Percentiles rank a stretch among this genome's conserved stretches.
Conservation (phyloP, 2,113 vertebrate species). For the Coptodon bakossiorum region DNA sequence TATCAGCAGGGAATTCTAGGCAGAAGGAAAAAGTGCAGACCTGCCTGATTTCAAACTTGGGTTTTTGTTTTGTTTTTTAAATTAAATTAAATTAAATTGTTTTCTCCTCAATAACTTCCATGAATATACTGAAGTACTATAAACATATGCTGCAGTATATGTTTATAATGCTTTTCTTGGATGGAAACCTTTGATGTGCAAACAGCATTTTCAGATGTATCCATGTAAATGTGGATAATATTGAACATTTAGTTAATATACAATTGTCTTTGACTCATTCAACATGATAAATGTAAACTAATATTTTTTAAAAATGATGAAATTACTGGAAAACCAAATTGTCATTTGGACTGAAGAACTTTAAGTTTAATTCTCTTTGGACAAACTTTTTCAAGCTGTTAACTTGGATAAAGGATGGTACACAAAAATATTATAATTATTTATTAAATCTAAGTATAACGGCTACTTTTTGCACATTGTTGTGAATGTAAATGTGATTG, state of each 20-base stretch:
- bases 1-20: neutral
- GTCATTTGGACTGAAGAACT: neutral
- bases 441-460: neutral
- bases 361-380: neutral
- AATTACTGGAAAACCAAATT: neutral
- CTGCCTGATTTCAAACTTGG: neutral
- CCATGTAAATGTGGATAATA: neutral
- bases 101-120: neutral
- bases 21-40: accelerated
- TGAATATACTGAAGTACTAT: neutral
- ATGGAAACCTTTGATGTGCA: neutral
- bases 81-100: neutral
- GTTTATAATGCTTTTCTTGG: neutral
- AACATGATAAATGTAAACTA: neutral
- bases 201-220: neutral
- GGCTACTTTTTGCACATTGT: neutral
- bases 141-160: neutral
- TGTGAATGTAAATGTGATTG: neutral
- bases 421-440: neutral
- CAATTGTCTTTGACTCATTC: neutral
- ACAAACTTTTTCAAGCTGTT: neutral
- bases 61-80: neutral
- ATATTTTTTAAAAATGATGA: accelerated
- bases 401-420: accelerated
- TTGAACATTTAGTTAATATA: neutral